A percentile compares a stretch with the other conserved stretches of the same genome.
Conservation (phyloP, 2,888 invertebrate genomes). For the Melanchra persicariae region DNA sequence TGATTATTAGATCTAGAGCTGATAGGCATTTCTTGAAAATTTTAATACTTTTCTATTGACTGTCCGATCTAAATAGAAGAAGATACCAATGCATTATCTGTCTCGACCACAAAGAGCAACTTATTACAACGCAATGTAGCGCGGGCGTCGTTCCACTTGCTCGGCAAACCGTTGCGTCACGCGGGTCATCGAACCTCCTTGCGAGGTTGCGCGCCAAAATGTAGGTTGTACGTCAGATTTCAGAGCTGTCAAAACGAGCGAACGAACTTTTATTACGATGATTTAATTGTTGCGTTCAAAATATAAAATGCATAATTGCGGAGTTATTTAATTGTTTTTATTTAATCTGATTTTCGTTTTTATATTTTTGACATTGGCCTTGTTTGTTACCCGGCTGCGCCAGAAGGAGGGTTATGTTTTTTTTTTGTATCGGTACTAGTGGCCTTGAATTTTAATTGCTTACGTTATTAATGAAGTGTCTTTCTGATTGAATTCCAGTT, state of each 20-base stretch:
- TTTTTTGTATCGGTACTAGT: background rate
- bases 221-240: slow-evolving; percentile 56
- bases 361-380: slow-evolving; percentile 15
- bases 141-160: slow-evolving; percentile 76
- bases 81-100: slow-evolving; percentile 36
- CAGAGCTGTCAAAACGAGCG: slow-evolving; percentile 31
- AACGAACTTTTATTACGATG: slow-evolving; percentile 20
- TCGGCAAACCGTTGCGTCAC: slow-evolving; percentile 76
- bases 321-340: background rate
- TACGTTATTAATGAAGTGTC: background rate
- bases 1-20: no score
- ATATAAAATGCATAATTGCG: slow-evolving; percentile 5
- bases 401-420: no score
- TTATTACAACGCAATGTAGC: slow-evolving; percentile 56
- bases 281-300: slow-evolving; percentile 26
- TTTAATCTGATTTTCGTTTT: background rate
- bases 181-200: slow-evolving; percentile 73
- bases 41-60: background rate
- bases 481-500: background rate
- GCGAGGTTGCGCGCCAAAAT: slow-evolving; percentile 69
- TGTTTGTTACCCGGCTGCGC: background rate
- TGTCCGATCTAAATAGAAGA: background rate
- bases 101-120: slow-evolving; percentile 30
- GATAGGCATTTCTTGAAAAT: background rate
- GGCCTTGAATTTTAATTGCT: background rate